Evolutionary conservation across 2,888 invertebrate genomes (phyloP), one percentile per base, ranked within the genome.

Genomic region (Melitaea athalia): DNA sequence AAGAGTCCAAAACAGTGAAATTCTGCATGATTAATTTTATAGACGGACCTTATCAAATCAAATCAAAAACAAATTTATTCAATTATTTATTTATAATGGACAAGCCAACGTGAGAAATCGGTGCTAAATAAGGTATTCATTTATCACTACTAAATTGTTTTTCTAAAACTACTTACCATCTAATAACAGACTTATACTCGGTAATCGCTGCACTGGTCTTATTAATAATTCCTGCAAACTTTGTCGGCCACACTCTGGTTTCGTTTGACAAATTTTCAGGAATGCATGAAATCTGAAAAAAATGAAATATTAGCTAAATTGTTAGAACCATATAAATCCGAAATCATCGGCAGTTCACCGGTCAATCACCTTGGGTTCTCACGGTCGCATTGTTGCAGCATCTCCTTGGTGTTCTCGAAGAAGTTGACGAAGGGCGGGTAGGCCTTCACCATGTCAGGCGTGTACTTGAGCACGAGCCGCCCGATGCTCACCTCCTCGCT

Each of bases 381-480:
- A 85, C 95, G 95, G 93, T 98, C 98, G 93, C 98, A 99, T 83
- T 96, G 95, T 80, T 95, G 94, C 83, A 99, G 94, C 93, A 97
- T 97, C 83, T 98, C 98, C 90, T 98, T 98, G 89, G 98, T 98
- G 87, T 98, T 97, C 89, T 99, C 99, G 88, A 99, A 99, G 93
- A 97, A 99, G 93, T 99, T 99, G 66, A 99, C 97, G 92, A 98
- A 99, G 24, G 99, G 98, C 72, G 99, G 99, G 93, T 99, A 99
- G 0, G 98, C 97, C 89, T 97, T 98, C 76, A 97, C 94, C 84
- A 99, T 94, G 81, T 97, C 98, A 65, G 96, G 96, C 64, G 97
- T 96, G 92, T 97, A 97, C 85, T 96, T 96, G 64, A 98, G 93
- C 85, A 99, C 96, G 77, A 99, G 95, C 82, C 97, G 95, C 8